Percentiles rank a stretch among this genome's conserved stretches.
Evolutionary conservation across 1,140 invertebrate genomes (phyloP).

Genomic region (Hypsibius dujardini): DNA sequence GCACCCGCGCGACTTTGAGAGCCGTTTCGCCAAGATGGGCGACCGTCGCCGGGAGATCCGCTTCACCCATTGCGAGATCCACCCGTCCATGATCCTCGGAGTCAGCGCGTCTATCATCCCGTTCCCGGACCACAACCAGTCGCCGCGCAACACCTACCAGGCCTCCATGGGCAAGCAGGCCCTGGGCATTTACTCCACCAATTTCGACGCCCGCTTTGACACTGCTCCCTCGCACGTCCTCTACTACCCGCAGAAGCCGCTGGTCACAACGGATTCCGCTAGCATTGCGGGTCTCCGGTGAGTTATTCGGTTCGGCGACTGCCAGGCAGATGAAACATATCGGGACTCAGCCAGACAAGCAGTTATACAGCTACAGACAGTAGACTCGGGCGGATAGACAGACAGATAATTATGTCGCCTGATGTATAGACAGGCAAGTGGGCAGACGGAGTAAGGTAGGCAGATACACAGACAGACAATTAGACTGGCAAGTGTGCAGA

Average conservation of each 20-base stretch:
- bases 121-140: slow-evolving; percentile 97
- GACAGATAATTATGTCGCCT: no score
- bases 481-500: no score
- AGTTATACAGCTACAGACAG: no score
- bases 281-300: slow-evolving; percentile 8
- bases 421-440: no score
- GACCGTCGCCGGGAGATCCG: slow-evolving; percentile 28
- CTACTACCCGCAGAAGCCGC: not conserved
- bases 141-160: slow-evolving; percentile 96
- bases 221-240: not conserved
- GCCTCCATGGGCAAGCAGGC: slow-evolving; percentile 64
- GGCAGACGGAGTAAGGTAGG: no score
- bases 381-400: no score
- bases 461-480: no score
- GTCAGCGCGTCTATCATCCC: slow-evolving; percentile 93
- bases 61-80: slow-evolving; percentile 85
- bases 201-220: not conserved
- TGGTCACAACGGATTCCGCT: not conserved
- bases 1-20: not conserved
- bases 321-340: no score
- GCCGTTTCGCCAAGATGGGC: not conserved
- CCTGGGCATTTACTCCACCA: slow-evolving; percentile 10
- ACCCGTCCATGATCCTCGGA: slow-evolving; percentile 84
- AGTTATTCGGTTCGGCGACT: not conserved
- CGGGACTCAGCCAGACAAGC: no score